phyloP scores from a whole-genome alignment of 2,888 invertebrate genomes.

The Acanthosepion pharaonis region DNA sequence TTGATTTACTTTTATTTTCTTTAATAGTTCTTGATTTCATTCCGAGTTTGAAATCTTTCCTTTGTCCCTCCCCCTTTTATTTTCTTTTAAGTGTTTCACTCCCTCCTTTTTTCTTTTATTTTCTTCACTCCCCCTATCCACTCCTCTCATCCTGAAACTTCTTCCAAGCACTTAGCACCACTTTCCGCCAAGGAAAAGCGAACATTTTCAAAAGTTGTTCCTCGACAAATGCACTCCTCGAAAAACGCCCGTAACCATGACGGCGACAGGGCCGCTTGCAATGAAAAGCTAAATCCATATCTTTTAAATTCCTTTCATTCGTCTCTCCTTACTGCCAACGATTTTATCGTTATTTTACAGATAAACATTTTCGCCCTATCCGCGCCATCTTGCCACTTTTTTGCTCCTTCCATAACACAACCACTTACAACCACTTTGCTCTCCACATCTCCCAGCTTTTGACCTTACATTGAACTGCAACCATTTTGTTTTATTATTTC shows the following conservation, averaged over 20 bases:
- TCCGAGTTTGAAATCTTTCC: too few species aligned
- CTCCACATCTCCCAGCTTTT: background rate
- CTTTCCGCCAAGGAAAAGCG: background rate
- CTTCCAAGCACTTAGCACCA: background rate
- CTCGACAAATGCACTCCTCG: background rate
- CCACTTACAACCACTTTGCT: background rate
- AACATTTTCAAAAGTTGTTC: background rate
- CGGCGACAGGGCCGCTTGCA: background rate
- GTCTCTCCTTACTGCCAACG: background rate
- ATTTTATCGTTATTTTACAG: background rate
- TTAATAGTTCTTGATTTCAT: too few species aligned
- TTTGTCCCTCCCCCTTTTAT: too few species aligned
- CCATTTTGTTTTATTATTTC: background rate
- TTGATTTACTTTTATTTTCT: too few species aligned
- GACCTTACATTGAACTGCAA: background rate
- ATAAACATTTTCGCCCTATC: background rate
- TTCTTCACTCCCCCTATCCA: background rate
- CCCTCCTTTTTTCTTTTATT: background rate
- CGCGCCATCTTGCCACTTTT: too few species aligned
- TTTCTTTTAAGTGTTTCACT: too few species aligned
- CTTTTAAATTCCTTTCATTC: background rate
- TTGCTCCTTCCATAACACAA: background rate
- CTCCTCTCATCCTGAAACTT: background rate
- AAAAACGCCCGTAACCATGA: slow-evolving; percentile 22
- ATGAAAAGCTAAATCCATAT: background rate